Evolutionary conservation across 2,113 vertebrate species (phyloP).

Genomic region (Malurus alboscapulatus): DNA sequence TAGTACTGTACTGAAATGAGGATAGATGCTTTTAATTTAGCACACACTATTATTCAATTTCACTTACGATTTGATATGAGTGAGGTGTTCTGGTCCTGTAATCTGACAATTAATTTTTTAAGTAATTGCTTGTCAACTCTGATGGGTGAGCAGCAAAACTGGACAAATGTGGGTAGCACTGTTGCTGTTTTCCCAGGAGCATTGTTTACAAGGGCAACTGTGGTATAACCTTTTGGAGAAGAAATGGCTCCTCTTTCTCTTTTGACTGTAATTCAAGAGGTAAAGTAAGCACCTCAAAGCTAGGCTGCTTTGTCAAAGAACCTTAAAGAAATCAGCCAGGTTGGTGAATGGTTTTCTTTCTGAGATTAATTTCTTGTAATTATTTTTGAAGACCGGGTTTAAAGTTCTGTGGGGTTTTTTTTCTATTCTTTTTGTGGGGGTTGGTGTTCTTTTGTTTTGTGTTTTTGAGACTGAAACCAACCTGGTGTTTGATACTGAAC

Average conservation of each 20-base stretch:
- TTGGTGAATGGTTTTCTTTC: not conserved
- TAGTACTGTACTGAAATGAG: not conserved
- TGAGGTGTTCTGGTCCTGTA: not conserved
- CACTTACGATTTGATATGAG: not conserved
- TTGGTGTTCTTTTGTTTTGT: not conserved
- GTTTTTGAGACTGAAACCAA: constrained; percentile 48
- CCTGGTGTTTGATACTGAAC: constrained; percentile 61
- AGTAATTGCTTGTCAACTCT: not conserved
- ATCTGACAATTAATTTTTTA: constrained; percentile 15
- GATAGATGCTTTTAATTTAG: not conserved
- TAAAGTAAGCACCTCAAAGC: not conserved
- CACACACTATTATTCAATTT: not conserved
- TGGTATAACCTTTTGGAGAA: not conserved
- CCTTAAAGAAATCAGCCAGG: not conserved
- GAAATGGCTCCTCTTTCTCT: not conserved
- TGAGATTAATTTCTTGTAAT: not conserved
- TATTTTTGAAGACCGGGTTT: not conserved
- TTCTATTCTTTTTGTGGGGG: not conserved
- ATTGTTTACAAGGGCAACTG: constrained; percentile 47
- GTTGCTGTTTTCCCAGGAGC: constrained; percentile 62
- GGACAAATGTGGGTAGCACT: not conserved
- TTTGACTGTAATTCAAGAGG: not conserved
- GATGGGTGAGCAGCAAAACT: constrained; percentile 3
- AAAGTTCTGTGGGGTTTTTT: not conserved
- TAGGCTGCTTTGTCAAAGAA: not conserved